Evolutionary conservation across 2,797 vertebrate species (phyloP).

Genomic region (Syngnathus rostellatus): DNA sequence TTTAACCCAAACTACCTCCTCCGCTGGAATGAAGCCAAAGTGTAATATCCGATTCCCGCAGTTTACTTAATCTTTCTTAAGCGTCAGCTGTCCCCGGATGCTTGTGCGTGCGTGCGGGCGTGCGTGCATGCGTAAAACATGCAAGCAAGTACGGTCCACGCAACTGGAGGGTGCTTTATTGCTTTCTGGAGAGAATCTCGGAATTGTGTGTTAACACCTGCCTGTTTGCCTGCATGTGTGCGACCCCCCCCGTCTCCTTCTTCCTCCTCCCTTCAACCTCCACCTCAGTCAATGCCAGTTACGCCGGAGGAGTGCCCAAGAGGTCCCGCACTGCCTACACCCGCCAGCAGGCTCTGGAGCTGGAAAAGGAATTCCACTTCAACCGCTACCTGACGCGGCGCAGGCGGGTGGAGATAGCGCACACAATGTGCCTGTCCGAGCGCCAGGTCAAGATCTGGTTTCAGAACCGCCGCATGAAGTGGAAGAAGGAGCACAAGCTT

Average conservation of each 20-base stretch:
- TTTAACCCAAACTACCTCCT: conserved; percentile 74
- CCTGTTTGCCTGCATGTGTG: conserved; percentile 35
- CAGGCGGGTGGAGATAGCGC: conserved; percentile 94
- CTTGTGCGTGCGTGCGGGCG: neutral
- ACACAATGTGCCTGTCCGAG: conserved; percentile 94
- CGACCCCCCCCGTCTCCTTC: conserved; percentile 1
- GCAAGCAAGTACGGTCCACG: neutral
- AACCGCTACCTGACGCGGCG: conserved; percentile 97
- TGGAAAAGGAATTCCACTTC: conserved; percentile 99
- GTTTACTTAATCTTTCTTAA: conserved; percentile 63
- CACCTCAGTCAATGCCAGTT: conserved; percentile 81
- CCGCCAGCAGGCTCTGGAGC: conserved; percentile 96
- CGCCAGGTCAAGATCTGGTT: conserved; percentile 99
- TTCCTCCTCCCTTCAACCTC: neutral
- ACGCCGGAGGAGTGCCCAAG: conserved; percentile 95
- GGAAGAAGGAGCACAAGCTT: conserved; percentile 99
- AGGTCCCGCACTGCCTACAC: conserved; percentile 98
- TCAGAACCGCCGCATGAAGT: conserved; percentile 98
- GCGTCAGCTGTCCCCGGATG: conserved; percentile 27
- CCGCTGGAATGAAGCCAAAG: conserved; percentile 62
- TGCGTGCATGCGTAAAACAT: neutral
- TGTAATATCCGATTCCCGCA: conserved; percentile 59
- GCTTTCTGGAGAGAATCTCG: neutral
- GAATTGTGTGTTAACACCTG: conserved; percentile 61
- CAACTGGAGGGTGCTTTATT: neutral